A percentile compares a stretch with the other conserved stretches of the same genome.
Conservation (phyloP, 2,113 vertebrate genomes). For the Sylvicapra grimmia region DNA sequence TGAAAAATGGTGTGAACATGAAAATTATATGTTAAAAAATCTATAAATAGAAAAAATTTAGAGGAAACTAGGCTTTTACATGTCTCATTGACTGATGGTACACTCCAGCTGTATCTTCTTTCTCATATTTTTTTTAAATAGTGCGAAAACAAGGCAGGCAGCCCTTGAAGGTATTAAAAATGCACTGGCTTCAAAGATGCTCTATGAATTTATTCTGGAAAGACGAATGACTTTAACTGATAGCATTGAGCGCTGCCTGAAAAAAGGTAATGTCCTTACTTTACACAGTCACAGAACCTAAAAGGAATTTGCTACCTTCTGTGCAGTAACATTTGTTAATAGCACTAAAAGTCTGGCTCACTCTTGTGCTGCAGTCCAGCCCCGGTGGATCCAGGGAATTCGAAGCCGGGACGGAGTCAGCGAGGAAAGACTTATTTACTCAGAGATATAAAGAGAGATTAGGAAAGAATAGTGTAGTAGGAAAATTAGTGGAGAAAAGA, state of each 20-base stretch:
- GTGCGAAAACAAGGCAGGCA: constrained; percentile 94
- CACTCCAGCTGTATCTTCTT: not conserved
- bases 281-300: not conserved
- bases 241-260: constrained; percentile 95
- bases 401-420: no score
- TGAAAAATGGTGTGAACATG: not conserved
- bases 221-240: constrained; percentile 97
- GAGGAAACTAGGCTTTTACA: not conserved
- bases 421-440: no score
- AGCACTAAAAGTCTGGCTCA: not conserved
- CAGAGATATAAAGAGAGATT: no score
- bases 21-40: not conserved
- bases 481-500: no score
- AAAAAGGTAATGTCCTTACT: constrained; percentile 87
- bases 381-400: no score
- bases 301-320: not conserved
- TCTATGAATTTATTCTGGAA: constrained; percentile 94
- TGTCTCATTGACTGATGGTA: not conserved
- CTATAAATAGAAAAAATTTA: not conserved
- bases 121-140: constrained; percentile 66
- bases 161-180: constrained; percentile 94
- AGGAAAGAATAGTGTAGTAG: no score
- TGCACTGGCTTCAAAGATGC: constrained; percentile 92
- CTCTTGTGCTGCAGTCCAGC: not conserved
- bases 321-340: not conserved